Conservation (phyloP, 2,888 invertebrate species). For the Hipparchia sbordonii region DNA sequence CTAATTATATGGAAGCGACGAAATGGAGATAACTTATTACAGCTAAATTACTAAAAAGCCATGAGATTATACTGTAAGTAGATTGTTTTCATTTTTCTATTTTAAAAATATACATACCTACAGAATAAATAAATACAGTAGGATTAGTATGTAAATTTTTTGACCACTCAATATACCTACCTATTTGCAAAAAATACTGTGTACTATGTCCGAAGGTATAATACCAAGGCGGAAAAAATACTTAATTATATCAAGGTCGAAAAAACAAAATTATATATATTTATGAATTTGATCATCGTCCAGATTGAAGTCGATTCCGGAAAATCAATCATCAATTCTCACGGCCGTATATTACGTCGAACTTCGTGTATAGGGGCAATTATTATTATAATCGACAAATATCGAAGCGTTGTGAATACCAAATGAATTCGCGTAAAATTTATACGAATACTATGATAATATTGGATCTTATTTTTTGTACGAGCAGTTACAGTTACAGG, state of each 20-base stretch:
- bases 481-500: constrained; percentile 49
- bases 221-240: constrained; percentile 27
- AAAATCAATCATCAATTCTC: constrained; percentile 78
- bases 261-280: constrained; percentile 29
- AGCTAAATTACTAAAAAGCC: too few relatives aligned
- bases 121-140: background rate
- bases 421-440: constrained; percentile 81
- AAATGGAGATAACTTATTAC: too few relatives aligned
- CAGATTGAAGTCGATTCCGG: constrained; percentile 57
- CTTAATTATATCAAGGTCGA: constrained; percentile 33
- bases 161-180: background rate
- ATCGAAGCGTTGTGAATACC: constrained; percentile 73
- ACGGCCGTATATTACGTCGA: constrained; percentile 78
- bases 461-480: constrained; percentile 73
- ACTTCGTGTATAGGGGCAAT: constrained; percentile 76
- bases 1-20: too few relatives aligned
- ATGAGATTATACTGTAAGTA: too few relatives aligned
- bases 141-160: constrained; percentile 10
- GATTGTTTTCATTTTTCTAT: too few relatives aligned
- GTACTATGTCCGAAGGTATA: constrained; percentile 11
- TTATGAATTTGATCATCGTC: constrained; percentile 35
- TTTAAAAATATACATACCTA: too few relatives aligned
- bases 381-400: constrained; percentile 79
- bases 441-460: constrained; percentile 83
- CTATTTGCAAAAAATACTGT: constrained; percentile 5